phyloP scores from a whole-genome alignment of 2,113 vertebrate species.

The Parus major region DNA sequence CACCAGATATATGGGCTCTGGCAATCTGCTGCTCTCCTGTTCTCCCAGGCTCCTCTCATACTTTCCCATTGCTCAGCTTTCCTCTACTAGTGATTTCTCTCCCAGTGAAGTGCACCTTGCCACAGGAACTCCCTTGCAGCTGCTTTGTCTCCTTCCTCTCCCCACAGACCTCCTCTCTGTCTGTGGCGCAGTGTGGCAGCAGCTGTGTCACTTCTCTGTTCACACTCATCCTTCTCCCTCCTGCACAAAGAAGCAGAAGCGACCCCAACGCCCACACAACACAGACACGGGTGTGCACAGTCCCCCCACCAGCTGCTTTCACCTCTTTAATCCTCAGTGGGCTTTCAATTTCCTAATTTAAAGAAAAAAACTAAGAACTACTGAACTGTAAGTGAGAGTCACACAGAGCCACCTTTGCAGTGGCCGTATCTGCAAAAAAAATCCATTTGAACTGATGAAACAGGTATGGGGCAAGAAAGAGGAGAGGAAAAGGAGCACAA shows the following conservation, averaged over 20 bases:
- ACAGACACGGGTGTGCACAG: accelerated
- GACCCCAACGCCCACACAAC: accelerated
- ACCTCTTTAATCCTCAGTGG: neutral
- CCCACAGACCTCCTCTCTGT: conserved; percentile 15
- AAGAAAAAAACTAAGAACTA: neutral
- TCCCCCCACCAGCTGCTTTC: neutral
- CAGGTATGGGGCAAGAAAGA: neutral
- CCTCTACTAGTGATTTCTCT: neutral
- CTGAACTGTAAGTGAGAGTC: neutral
- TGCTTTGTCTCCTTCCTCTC: conserved; percentile 18
- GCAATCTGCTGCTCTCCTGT: neutral
- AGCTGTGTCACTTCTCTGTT: neutral
- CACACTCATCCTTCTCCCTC: neutral
- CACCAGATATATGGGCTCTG: neutral
- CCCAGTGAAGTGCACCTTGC: neutral
- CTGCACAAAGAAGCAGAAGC: neutral
- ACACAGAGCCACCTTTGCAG: neutral
- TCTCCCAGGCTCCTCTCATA: neutral
- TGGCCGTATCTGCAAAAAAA: neutral
- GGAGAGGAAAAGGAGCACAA: neutral
- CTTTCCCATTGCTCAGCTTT: neutral
- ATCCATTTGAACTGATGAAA: neutral
- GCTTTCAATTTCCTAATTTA: neutral
- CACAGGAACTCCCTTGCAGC: conserved; percentile 48
- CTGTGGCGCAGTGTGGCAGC: neutral